phyloP scores from a whole-genome alignment of 2,113 vertebrate genomes.

The Bos taurus region DNA sequence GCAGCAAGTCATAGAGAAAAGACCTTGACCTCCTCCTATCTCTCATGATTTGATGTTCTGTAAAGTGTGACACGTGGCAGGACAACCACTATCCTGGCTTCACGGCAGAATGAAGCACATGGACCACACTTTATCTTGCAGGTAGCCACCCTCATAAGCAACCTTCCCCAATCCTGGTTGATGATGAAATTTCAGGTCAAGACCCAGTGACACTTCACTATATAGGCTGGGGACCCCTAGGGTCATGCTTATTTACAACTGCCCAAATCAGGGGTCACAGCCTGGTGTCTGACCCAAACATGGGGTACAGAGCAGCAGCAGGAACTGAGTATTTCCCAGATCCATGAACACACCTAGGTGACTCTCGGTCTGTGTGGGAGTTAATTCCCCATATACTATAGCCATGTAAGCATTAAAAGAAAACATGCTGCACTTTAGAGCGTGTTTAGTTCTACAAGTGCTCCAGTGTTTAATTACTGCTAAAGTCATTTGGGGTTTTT shows the following conservation, averaged over 20 bases:
- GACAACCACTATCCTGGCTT: background rate
- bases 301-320: background rate
- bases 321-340: background rate
- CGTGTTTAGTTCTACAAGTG: background rate
- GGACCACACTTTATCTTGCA: background rate
- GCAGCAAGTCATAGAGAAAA: background rate
- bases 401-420: background rate
- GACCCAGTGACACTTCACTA: background rate
- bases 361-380: accelerated
- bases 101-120: background rate
- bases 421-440: background rate
- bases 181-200: background rate
- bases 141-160: background rate
- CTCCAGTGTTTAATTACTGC: constrained; percentile 51
- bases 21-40: background rate
- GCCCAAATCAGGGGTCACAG: background rate
- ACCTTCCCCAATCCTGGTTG: background rate
- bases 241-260: background rate
- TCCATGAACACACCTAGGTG: no score
- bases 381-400: background rate
- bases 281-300: background rate
- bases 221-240: background rate
- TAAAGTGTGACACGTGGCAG: background rate
- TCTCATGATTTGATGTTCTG: background rate
- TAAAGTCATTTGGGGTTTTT: constrained; percentile 71